Evolutionary conservation across 2,888 invertebrate species (phyloP), one percentile per base, ranked within the genome.

Genomic region (Apodemia mormo): DNA sequence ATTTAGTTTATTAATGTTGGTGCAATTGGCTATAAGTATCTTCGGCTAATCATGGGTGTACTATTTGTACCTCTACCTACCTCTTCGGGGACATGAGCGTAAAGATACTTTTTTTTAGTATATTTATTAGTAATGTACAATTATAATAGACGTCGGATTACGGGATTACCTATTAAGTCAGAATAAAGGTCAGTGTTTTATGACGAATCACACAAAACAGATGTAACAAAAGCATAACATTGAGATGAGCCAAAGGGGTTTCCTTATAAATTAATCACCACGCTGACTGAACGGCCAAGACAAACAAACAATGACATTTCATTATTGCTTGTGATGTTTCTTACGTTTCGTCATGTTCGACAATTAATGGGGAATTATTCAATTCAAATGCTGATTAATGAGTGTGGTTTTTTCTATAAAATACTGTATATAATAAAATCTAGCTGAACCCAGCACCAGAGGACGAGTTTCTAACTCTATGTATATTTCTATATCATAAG

Each of bases 251-350:
- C 37, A 37, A 61, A 64, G 64, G 64, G 64, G 33, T 64, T 64
- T 64, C 64, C 64, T 64, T 64, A 54, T 54, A 54, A 64, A 64
- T 64, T 64, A 64, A 64, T 64, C 64, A 64, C 33, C 58, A 30
- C 30, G 30, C 30, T 30, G 30, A 58, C 29, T 29, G 12, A 58
- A 30, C 30, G 30, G 4, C 14, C n/a, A 33, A 61, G 14, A 61
- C 58, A 61, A 37, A 33, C 64, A 37, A 64, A 33, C 33, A n/a
- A 64, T 54, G 22, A 54, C 54, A 37, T n/a, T 33, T 64, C 37
- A 64, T 64, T 33, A 64, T 14, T n/a, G 0, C 54, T 33, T 64
- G 33, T 64, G 6, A 61, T 37, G 14, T 58, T 61, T 61, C n/a
- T 61, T 14, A 58, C 58, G 8, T 52, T n/a, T 52, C 22, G 52